A percentile compares a stretch with the other conserved stretches of the same genome.
Conservation (phyloP, 2,113 vertebrate species). For the Poeciliopsis prolifica region DNA sequence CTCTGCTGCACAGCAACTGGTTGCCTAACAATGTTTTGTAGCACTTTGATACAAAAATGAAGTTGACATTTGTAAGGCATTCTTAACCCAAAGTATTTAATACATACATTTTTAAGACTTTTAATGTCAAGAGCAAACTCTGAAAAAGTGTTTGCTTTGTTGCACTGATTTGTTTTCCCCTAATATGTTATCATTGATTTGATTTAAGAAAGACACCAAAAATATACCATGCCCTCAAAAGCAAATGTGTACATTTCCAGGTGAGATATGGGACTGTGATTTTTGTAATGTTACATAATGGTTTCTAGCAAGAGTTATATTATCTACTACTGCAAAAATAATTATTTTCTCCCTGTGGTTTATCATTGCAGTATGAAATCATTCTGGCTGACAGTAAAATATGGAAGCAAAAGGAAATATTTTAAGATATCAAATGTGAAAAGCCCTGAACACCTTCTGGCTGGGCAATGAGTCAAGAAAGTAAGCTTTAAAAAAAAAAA, state of each 20-base stretch:
- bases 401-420: conserved; percentile 44
- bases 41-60: neutral
- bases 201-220: neutral
- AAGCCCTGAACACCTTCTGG: conserved; percentile 59
- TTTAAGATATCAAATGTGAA: conserved; percentile 58
- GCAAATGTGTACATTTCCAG: conserved; percentile 32
- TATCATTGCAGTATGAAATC: conserved; percentile 39
- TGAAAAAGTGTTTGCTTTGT: too few species aligned
- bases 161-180: too few species aligned
- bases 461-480: conserved; percentile 65
- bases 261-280: conserved; percentile 28
- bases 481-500: conserved; percentile 57
- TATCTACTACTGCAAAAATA: conserved; percentile 12
- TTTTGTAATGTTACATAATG: conserved; percentile 9
- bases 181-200: neutral
- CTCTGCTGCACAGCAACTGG: neutral
- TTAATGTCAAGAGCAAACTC: too few species aligned
- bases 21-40: neutral
- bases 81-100: neutral
- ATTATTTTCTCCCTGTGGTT: conserved; percentile 19
- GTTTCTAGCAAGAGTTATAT: conserved; percentile 21
- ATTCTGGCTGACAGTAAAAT: conserved; percentile 42
- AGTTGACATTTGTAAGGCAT: neutral
- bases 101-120: too few species aligned
- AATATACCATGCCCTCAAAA: neutral